Percentiles rank a stretch among this genome's conserved stretches.
phyloP scores from a whole-genome alignment of 2,113 vertebrate genomes.

The Ivindomyrus marchei region DNA sequence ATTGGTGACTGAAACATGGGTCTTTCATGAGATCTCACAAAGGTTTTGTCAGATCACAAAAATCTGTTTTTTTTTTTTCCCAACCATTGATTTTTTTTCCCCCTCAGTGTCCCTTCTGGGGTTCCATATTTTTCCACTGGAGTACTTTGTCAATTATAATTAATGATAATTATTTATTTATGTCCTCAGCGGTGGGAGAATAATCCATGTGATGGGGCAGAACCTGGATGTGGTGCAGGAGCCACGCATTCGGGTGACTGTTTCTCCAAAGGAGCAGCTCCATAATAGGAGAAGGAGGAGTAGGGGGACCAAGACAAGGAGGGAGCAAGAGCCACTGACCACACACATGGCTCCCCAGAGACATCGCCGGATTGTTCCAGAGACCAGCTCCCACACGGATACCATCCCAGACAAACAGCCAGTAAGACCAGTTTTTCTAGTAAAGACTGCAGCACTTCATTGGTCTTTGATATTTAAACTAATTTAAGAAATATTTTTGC shows the following conservation, averaged over 20 bases:
- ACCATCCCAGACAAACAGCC: slow-evolving; percentile 65
- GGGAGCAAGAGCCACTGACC: not conserved
- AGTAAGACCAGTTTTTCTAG: slow-evolving; percentile 40
- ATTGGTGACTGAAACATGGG: not conserved
- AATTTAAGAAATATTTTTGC: not conserved
- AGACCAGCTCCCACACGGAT: slow-evolving; percentile 60
- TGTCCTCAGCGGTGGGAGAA: slow-evolving; percentile 73
- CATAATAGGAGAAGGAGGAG: slow-evolving; percentile 37
- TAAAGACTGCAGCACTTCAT: not conserved
- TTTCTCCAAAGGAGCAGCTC: slow-evolving; percentile 54
- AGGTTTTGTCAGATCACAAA: not conserved
- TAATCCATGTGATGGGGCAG: slow-evolving; percentile 75
- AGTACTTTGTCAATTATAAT: not conserved
- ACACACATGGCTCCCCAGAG: slow-evolving; percentile 43
- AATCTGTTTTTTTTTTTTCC: not conserved
- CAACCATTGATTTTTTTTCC: not conserved
- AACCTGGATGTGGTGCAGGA: slow-evolving; percentile 87
- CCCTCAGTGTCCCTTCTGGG: not conserved
- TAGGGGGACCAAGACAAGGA: slow-evolving; percentile 18
- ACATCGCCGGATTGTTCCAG: slow-evolving; percentile 68
- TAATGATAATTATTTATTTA: not conserved
- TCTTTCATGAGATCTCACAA: not conserved
- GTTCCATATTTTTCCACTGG: not conserved
- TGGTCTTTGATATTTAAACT: not conserved
- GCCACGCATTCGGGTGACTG: slow-evolving; percentile 78